These are phyloP conservation scores for Abrostola tripartita DNA, from an alignment of 2,888 invertebrate genomes.

Conservation along the genomic window DNA sequence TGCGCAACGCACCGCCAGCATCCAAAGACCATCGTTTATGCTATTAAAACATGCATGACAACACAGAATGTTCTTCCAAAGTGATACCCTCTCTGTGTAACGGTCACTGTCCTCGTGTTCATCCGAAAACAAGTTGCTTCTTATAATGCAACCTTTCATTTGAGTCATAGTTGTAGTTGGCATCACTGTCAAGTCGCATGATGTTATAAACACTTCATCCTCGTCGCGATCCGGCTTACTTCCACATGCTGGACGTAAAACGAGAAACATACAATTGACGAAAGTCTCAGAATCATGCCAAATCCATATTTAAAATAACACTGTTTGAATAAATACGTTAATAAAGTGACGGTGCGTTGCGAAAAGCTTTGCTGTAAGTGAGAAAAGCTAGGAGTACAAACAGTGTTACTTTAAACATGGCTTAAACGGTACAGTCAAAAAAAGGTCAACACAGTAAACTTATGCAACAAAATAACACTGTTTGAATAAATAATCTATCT, in stretches of 20 bases:
- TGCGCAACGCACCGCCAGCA: slow-evolving; percentile 80
- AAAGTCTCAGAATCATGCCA: slow-evolving; percentile 10
- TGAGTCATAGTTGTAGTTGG: slow-evolving; percentile 59
- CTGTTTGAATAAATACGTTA: slow-evolving; percentile 61
- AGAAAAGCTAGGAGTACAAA: slow-evolving; percentile 64
- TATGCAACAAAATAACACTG: slow-evolving; percentile 67
- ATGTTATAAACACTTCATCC: slow-evolving; percentile 73
- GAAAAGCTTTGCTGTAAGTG: slow-evolving; percentile 61
- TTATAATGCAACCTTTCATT: slow-evolving; percentile 72
- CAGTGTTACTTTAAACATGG: slow-evolving; percentile 73
- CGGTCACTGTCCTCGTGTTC: slow-evolving; percentile 45
- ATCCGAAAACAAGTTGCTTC: slow-evolving; percentile 61
- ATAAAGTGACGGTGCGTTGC: slow-evolving; percentile 69
- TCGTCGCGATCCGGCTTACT: slow-evolving; percentile 63
- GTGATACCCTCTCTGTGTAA: slow-evolving; percentile 40
- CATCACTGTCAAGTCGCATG: slow-evolving; percentile 73
- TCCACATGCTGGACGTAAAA: slow-evolving; percentile 58
- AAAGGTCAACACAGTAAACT: slow-evolving; percentile 1
- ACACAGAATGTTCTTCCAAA: slow-evolving; percentile 71
- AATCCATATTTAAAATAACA: slow-evolving; percentile 69
- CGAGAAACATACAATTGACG: slow-evolving; percentile 28
- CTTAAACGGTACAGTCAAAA: slow-evolving; percentile 8
- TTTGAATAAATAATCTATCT: slow-evolving; percentile 49
- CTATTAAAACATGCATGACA: slow-evolving; percentile 64
- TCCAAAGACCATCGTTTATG: slow-evolving; percentile 69